These are phyloP conservation scores for Lasioglossum zephyrum DNA, from an alignment of 2,888 invertebrate species.

Conservation along the genomic window DNA sequence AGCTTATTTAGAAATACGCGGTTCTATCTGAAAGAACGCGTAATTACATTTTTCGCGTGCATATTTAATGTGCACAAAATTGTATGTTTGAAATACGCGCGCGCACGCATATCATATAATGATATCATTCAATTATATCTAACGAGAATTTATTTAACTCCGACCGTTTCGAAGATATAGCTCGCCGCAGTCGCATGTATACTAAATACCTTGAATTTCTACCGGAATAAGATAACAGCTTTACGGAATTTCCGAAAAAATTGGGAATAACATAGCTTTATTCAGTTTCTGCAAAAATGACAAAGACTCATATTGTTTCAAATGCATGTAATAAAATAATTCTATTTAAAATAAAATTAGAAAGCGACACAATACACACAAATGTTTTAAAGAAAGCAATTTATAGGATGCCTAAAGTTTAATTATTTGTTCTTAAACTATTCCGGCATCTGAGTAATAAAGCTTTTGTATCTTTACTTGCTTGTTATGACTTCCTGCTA, in stretches of 20 bases:
- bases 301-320: background rate
- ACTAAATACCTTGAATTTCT: conserved; percentile 4
- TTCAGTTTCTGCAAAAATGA: background rate
- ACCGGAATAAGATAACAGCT: background rate
- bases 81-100: background rate
- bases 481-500: background rate
- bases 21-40: background rate
- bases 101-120: background rate
- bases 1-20: background rate
- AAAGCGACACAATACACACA: no score
- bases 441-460: background rate
- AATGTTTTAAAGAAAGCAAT: no score
- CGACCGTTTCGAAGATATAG: background rate
- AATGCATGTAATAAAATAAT: background rate
- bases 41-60: background rate
- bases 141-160: background rate
- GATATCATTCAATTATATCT: conserved; percentile 6
- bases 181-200: background rate
- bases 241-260: background rate
- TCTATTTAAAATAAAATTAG: no score
- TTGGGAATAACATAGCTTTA: background rate
- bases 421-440: background rate
- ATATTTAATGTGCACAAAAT: background rate
- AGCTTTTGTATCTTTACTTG: conserved; percentile 2
- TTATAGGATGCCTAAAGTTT: background rate